phyloP scores from a whole-genome alignment of 2,888 invertebrate species.

The Eulithis prunata region DNA sequence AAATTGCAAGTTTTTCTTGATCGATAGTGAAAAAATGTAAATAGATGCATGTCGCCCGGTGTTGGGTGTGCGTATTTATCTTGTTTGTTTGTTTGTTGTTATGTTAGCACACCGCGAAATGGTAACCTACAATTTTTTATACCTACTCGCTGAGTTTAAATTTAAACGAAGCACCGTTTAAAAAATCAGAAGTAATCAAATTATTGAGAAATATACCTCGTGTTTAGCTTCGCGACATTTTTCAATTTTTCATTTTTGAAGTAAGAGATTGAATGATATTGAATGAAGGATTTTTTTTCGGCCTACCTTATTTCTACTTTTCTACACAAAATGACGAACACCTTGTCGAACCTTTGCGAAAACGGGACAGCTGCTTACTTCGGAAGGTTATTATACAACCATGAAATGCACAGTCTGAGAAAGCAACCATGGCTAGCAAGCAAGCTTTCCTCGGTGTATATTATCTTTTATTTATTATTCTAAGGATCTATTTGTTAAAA shows the following conservation, averaged over 20 bases:
- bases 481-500: too few relatives aligned
- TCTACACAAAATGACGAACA: too few relatives aligned
- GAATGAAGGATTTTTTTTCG: background rate
- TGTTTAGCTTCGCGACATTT: slow-evolving; percentile 42
- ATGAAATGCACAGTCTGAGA: too few relatives aligned
- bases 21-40: slow-evolving; percentile 33
- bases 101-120: background rate
- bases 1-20: background rate
- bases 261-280: too few relatives aligned
- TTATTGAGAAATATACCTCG: slow-evolving; percentile 58
- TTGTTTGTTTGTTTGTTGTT: background rate
- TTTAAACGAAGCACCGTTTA: slow-evolving; percentile 13
- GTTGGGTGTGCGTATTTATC: slow-evolving; percentile 26
- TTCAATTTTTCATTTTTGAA: slow-evolving; percentile 11
- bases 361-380: too few relatives aligned
- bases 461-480: too few relatives aligned
- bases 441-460: too few relatives aligned
- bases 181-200: slow-evolving; percentile 49
- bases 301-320: background rate
- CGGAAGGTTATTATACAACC: too few relatives aligned
- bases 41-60: slow-evolving; percentile 46
- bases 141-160: background rate
- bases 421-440: too few relatives aligned
- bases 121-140: slow-evolving; percentile 1
- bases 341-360: too few relatives aligned